Conservation (phyloP, 2,113 vertebrate genomes). For the Siphamia tubifer region DNA sequence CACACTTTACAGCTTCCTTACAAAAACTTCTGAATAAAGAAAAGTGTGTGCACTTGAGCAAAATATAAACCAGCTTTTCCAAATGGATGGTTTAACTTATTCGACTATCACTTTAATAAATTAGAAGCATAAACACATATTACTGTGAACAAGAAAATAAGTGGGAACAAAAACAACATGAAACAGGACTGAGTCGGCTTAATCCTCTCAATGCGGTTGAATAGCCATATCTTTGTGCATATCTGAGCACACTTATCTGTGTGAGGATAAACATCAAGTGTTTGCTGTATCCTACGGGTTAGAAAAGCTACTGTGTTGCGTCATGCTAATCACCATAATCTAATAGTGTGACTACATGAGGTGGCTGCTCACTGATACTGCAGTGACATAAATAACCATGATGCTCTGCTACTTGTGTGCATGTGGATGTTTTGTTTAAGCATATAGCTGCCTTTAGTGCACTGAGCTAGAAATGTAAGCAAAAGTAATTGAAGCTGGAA, state of each 20-base stretch:
- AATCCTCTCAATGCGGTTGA: slow-evolving; percentile 7
- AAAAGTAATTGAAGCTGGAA: slow-evolving; percentile 51
- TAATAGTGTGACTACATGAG: slow-evolving; percentile 39
- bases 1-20: background rate
- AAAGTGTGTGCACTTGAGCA: background rate
- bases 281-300: slow-evolving; percentile 4
- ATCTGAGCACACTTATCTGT: slow-evolving; percentile 26
- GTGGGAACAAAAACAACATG: background rate
- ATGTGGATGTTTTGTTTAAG: background rate
- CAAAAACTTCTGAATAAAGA: background rate
- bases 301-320: slow-evolving; percentile 9
- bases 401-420: slow-evolving; percentile 30
- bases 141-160: background rate
- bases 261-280: slow-evolving; percentile 25
- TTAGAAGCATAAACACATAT: background rate
- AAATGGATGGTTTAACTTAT: no score
- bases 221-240: background rate
- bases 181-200: background rate
- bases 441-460: slow-evolving; percentile 14
- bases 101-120: background rate
- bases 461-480: slow-evolving; percentile 4
- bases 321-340: slow-evolving; percentile 56
- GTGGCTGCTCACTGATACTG: slow-evolving; percentile 24
- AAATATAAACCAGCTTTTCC: background rate
- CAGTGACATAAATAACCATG: slow-evolving; percentile 48